Conservation (phyloP, 2,797 vertebrate species). For the Mormyrops attenuatus region DNA sequence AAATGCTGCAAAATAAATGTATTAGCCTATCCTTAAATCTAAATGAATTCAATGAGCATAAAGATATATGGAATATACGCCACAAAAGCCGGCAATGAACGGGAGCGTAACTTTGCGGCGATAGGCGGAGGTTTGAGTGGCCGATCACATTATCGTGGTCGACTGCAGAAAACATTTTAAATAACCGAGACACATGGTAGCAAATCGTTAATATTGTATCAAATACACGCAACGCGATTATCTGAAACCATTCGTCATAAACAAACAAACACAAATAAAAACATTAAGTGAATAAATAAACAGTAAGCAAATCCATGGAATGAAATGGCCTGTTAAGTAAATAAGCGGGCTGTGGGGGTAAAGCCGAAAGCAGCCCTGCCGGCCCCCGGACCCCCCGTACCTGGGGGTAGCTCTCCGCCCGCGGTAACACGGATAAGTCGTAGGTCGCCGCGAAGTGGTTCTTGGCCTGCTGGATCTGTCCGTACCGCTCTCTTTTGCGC, state of each 20-base stretch:
- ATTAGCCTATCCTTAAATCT: conserved; percentile 2
- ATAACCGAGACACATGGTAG: background rate
- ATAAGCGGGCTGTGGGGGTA: background rate
- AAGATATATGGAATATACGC: background rate
- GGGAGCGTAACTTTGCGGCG: background rate
- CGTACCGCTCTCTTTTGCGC: conserved; percentile 94
- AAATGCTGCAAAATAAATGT: conserved; percentile 4
- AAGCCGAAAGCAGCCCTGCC: background rate
- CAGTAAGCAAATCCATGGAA: background rate
- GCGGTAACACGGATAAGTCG: conserved; percentile 87
- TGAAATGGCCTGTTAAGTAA: background rate
- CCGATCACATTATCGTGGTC: background rate
- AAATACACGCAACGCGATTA: background rate
- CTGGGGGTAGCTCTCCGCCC: conserved; percentile 91
- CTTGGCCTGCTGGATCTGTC: conserved; percentile 97
- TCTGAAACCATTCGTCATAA: background rate
- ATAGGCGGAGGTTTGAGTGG: background rate
- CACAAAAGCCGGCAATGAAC: background rate
- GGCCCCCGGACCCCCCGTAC: conserved; percentile 41
- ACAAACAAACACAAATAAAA: background rate
- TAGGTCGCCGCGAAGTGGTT: conserved; percentile 92
- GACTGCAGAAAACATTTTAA: background rate
- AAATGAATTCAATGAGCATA: background rate
- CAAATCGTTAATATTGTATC: background rate
- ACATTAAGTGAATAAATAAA: background rate